These are phyloP conservation scores for Erythrolamprus reginae DNA, from an alignment of 2,113 vertebrate genomes.

Conservation along the genomic window DNA sequence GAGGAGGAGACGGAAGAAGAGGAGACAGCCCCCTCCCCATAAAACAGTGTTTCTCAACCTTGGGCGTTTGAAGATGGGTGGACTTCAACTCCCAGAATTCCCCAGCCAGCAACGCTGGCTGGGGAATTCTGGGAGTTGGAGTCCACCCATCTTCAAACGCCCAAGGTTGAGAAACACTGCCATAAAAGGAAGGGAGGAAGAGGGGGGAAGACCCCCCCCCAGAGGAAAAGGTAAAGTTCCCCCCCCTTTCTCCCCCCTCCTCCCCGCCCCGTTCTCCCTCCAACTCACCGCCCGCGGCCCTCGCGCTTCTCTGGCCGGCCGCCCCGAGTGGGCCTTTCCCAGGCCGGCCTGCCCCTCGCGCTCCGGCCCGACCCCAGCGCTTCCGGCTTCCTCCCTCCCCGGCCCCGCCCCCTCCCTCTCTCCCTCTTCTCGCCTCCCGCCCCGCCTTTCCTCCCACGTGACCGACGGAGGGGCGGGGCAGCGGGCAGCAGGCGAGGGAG, in stretches of 20 bases:
- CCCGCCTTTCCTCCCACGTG: conserved; percentile 48
- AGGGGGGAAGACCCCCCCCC: too few relatives aligned
- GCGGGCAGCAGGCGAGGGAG: too few relatives aligned
- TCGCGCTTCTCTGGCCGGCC: neutral
- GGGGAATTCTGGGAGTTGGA: too few relatives aligned
- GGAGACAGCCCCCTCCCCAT: neutral
- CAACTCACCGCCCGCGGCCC: neutral
- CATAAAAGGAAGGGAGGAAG: too few relatives aligned
- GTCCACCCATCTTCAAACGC: too few relatives aligned
- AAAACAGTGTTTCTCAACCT: too few relatives aligned
- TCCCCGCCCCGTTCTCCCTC: neutral
- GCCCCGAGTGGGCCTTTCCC: neutral
- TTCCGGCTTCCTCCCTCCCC: neutral
- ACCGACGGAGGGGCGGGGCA: neutral
- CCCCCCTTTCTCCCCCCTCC: too few relatives aligned
- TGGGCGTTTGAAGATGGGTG: too few relatives aligned
- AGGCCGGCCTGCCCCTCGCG: neutral
- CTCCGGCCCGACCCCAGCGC: neutral
- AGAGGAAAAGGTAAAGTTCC: too few relatives aligned
- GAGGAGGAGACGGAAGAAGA: neutral
- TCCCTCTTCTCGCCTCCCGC: neutral
- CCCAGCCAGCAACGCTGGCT: too few relatives aligned
- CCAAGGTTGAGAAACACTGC: too few relatives aligned
- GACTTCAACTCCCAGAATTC: too few relatives aligned
- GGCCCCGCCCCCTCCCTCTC: neutral